Conservation (phyloP, 2,888 invertebrate genomes). For the Lasioglossum villosulum region DNA sequence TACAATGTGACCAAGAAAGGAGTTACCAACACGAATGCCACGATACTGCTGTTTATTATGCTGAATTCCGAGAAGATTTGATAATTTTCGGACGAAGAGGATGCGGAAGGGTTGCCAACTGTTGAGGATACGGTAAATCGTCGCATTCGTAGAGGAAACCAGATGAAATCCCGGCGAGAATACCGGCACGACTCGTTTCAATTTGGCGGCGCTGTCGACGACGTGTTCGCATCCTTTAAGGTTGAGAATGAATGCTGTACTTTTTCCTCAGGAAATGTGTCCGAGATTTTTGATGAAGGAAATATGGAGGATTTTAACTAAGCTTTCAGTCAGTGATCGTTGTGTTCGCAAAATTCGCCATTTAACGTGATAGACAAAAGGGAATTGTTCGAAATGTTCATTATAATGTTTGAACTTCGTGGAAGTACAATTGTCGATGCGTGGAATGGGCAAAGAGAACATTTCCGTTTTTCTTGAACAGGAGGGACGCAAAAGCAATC, state of each 20-base stretch:
- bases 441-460: not conserved
- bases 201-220: constrained; percentile 47
- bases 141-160: constrained; percentile 35
- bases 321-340: no score
- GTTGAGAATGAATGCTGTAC: not conserved
- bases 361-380: no score
- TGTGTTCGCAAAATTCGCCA: no score
- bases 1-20: not conserved
- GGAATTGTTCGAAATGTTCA: no score
- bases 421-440: not conserved
- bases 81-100: not conserved
- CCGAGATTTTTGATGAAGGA: not conserved
- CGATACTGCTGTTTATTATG: not conserved
- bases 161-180: constrained; percentile 63
- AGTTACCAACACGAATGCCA: not conserved
- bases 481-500: constrained; percentile 17
- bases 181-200: constrained; percentile 56
- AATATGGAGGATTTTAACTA: not conserved
- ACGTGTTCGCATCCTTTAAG: not conserved
- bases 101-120: constrained; percentile 47
- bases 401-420: not conserved
- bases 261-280: not conserved
- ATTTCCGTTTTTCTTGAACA: constrained; percentile 43
- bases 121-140: constrained; percentile 54
- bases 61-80: not conserved